These are phyloP conservation scores for Caenorhabditis briggsae DNA, from an alignment of 1,140 invertebrate genomes.

Conservation along the genomic window DNA sequence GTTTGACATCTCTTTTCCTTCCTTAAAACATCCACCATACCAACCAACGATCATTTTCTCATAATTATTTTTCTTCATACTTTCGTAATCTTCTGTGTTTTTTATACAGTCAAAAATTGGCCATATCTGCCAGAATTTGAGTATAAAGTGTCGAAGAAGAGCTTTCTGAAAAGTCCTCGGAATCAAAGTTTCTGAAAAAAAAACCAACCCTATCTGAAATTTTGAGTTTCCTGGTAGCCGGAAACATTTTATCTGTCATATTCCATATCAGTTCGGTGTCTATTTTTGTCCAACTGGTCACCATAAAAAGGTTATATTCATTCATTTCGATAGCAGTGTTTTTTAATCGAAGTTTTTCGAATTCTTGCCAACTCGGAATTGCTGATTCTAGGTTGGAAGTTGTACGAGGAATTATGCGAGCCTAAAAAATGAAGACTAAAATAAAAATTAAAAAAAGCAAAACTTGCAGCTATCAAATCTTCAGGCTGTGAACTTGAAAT, in stretches of 20 bases:
- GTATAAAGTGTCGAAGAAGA: neutral
- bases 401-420: neutral
- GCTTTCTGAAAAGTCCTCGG: neutral
- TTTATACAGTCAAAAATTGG: neutral
- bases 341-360: neutral
- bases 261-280: neutral
- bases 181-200: neutral
- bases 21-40: neutral
- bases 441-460: no score
- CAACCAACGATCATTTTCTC: neutral
- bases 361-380: neutral
- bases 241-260: neutral
- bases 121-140: neutral
- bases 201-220: neutral
- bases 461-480: no score
- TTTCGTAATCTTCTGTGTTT: neutral
- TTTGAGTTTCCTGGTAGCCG: neutral
- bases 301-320: neutral
- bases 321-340: neutral
- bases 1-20: neutral
- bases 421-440: neutral
- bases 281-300: neutral
- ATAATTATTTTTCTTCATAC: neutral
- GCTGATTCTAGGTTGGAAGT: neutral
- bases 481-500: no score